Evolutionary conservation across 2,113 vertebrate species (phyloP), one percentile per base, ranked within the genome.

Genomic region (Rousettus leschenaultii): DNA sequence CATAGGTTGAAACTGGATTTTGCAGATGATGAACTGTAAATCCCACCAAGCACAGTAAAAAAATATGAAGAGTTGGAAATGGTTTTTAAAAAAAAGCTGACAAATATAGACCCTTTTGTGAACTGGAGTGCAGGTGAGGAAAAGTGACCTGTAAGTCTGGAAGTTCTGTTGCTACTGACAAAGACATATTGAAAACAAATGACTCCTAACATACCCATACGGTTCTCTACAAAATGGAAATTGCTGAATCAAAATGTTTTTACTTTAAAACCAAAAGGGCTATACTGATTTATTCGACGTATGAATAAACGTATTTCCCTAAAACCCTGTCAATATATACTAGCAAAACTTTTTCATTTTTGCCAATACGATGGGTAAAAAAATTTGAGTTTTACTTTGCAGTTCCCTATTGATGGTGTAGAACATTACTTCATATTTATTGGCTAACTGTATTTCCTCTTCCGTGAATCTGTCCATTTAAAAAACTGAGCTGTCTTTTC

Each of bases 261-360:
- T 33, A 91, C 78, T 86, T 96, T 93, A 82, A 51, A 92, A 82
- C 71, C 78, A 77, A 91, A 73, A 79, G 61, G 33, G 21, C 38
- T 55, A 24, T 57, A 48, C 40, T 66, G 53, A 86, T 86, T 82
- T 71, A 86, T 26, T 89, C 79, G 86, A 82, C 30, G 30, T 71
- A 77, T 45, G 4, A 59, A 22, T 51, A 51, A 51, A 51, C 15
- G 13, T 51, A 51, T 82, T 88, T 61, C 2, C 3, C 51, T 89
- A 82, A 21, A 86, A 51, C 26, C 59, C 57, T 85, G 61, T 66
- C 63, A 66, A 33, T 43, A 85, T 5, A 57, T 18, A 61, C 59
- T 61, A 61, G 30, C 6, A 91, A 91, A 83, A 30, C 11, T 33
- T 85, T 68, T n/a, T 85, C 68, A 57, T 38, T 89, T 84, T 40